Conservation (phyloP, 2,888 invertebrate genomes). For the Pristionchus exspectatus region DNA sequence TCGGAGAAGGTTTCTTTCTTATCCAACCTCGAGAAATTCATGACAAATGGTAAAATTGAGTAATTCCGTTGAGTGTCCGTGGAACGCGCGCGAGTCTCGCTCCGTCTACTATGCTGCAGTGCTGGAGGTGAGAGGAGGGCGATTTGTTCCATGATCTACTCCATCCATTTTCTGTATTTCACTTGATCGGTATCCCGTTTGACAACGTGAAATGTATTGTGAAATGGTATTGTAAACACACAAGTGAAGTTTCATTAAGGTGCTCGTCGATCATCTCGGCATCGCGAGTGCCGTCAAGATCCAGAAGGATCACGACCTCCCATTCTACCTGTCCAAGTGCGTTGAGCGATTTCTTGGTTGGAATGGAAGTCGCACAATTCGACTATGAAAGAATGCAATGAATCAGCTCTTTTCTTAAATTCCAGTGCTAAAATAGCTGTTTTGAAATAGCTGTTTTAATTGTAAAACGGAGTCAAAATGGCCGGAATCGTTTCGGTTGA, state of each 20-base stretch:
- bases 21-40: neutral
- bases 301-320: slow-evolving; percentile 58
- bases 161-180: too few relatives aligned
- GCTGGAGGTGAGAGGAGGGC: neutral
- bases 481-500: too few relatives aligned
- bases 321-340: slow-evolving; percentile 64
- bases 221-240: neutral
- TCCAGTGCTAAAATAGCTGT: too few relatives aligned
- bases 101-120: slow-evolving; percentile 31
- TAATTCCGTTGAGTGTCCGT: slow-evolving; percentile 47
- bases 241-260: neutral
- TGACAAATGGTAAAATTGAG: neutral
- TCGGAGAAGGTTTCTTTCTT: slow-evolving; percentile 67
- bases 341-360: neutral
- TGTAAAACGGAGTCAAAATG: too few relatives aligned
- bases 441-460: too few relatives aligned
- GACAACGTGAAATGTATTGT: too few relatives aligned
- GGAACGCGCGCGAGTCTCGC: slow-evolving; percentile 45
- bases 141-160: too few relatives aligned
- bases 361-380: too few relatives aligned
- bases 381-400: neutral
- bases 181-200: too few relatives aligned
- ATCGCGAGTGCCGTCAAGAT: slow-evolving; percentile 59
- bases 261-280: slow-evolving; percentile 54
- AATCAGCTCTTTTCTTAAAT: too few relatives aligned